Evolutionary conservation across 2,797 vertebrate species (phyloP), one percentile per base, ranked within the genome.

Genomic region (Neopelma chrysocephalum): DNA sequence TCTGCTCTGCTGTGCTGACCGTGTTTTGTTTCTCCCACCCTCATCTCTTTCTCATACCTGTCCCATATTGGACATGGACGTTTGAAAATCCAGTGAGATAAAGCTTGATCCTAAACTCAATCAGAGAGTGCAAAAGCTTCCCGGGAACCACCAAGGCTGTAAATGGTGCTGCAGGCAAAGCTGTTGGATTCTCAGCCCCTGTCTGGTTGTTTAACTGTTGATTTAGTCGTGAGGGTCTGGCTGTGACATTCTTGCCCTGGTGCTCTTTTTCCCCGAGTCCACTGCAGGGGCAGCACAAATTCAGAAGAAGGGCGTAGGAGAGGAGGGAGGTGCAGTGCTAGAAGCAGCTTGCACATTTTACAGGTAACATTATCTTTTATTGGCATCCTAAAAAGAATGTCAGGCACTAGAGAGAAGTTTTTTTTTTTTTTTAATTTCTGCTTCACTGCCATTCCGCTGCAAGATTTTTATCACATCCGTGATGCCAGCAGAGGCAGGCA

Each of bases 351-450:
- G 96, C 93, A 97, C 78, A 78, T 98, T 98, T 98, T 98, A 98
- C 98, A 97, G 97, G 97, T 97, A 97, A 96, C 97, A 98, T 98
- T 98, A 98, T 98, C 96, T 98, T 98, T 98, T 98, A 98, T 98
- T 97, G 96, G 95, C 96, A 97, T 96, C 97, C 98, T 98, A 98
- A 98, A 98, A 98, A 98, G 97, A 98, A 98, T 98, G 97, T 97
- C 98, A 98, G 97, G 94, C 97, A 96, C 96, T 97, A 89, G 96
- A 96, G 95, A 88, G 87, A 92, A 96, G 94, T 65, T 77, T 22
- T 32, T 57, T 91, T 90, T 90, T 94, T 91, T 87, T 71, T 51
- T 14, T 0, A 54, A 85, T 80, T 88, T 96, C 95, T 90, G 82
- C 95, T 92, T 97, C 96, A 87, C 60, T 96, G 96, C 94, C 78